Evolutionary conservation across 2,113 vertebrate species (phyloP).

Genomic region (Rhinolophus sinicus): DNA sequence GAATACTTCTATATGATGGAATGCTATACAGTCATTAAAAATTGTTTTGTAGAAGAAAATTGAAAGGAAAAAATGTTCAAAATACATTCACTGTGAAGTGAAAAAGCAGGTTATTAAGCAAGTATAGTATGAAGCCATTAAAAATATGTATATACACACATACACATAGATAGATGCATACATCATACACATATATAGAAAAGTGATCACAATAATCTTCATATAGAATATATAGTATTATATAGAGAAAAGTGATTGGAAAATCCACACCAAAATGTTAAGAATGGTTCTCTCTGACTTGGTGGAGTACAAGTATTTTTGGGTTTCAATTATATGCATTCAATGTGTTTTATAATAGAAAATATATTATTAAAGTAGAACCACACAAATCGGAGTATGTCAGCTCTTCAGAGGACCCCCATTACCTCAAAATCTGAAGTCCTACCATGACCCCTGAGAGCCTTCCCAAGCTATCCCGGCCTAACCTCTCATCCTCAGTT

Average conservation of each 20-base stretch:
- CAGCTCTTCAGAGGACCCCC: not conserved
- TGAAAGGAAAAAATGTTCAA: not conserved
- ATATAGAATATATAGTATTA: not conserved
- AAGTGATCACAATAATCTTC: not conserved
- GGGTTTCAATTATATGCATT: not conserved
- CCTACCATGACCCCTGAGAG: not conserved
- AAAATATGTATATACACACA: not conserved
- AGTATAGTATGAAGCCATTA: not conserved
- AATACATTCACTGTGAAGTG: not conserved
- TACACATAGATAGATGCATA: not conserved
- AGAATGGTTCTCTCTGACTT: not conserved
- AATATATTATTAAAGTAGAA: not conserved
- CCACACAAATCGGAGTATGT: not conserved
- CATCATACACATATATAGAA: not conserved
- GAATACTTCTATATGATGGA: not conserved
- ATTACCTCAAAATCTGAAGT: not conserved
- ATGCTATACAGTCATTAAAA: not conserved
- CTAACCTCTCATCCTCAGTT: not conserved
- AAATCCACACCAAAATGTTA: not conserved
- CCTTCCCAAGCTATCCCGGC: not conserved
- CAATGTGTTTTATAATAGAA: not conserved
- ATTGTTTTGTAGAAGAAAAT: not conserved
- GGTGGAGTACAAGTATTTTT: not conserved
- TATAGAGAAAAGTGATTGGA: not conserved
- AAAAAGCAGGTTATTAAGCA: not conserved